These are phyloP conservation scores for Ceratosolen fusciceps DNA, from an alignment of 1,140 invertebrate genomes.

Conservation along the genomic window DNA sequence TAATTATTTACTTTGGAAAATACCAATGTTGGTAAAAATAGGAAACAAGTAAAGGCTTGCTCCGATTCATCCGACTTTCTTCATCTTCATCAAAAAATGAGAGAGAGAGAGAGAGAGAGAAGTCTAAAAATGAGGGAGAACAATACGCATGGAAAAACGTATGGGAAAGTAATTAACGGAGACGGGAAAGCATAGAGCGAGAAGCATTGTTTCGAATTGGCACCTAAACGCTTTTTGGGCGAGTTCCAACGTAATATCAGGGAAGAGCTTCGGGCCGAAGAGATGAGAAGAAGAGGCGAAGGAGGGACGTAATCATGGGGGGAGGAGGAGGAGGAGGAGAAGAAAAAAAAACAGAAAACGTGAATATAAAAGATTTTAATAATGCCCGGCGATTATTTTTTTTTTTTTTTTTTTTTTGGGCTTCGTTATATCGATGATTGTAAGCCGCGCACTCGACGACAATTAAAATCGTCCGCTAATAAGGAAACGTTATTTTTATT, in stretches of 20 bases:
- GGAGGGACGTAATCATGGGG: conserved; percentile 22
- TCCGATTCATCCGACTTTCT: too few species aligned
- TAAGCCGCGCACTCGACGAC: too few species aligned
- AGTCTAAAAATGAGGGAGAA: conserved; percentile 1
- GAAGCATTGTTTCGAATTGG: conserved; percentile 51
- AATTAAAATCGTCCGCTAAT: too few species aligned
- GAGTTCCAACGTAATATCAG: conserved; percentile 57
- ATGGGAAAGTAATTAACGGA: conserved; percentile 34
- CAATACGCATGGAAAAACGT: conserved; percentile 30
- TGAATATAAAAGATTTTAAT: too few species aligned
- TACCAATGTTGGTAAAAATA: too few species aligned
- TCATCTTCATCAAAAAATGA: too few species aligned
- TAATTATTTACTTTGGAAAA: too few species aligned
- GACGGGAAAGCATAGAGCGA: conserved; percentile 20
- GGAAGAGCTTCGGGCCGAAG: conserved; percentile 41
- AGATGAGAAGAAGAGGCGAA: conserved; percentile 14
- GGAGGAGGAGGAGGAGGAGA: conserved; percentile 38
- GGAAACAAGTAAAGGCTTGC: too few species aligned
- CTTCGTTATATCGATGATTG: too few species aligned
- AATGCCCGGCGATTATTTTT: conserved; percentile 49
- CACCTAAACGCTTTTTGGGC: conserved; percentile 53
- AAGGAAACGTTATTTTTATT: too few species aligned
- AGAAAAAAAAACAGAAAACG: conserved; percentile 10
- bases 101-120: too few species aligned
- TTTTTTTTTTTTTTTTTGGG: too few species aligned